Evolutionary conservation across 2,113 vertebrate genomes (phyloP), one percentile per base, ranked within the genome.

Genomic region (Cephalopholis sonnerati): DNA sequence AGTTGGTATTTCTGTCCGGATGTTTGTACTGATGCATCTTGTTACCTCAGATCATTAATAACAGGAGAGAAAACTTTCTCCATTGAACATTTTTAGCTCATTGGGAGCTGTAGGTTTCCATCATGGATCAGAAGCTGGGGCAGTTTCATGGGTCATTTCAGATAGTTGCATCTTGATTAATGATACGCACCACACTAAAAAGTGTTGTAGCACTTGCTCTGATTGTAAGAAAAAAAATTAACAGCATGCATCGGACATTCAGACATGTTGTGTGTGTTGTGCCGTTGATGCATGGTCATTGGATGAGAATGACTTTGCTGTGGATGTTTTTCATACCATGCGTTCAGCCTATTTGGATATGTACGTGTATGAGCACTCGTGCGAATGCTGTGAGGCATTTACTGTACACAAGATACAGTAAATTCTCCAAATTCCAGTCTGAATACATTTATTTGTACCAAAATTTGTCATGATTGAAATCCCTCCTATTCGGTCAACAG

Each of bases 21-120:
- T 93, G 92, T 94, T 94, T 95, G 93, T 94, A 81, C 93, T 92
- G 92, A 91, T 94, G 94, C 94, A 95, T 94, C 93, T 93, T 93
- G 93, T 91, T 87, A 92, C 84, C 63, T 86, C 81, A 84, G 90
- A 85, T 89, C 87, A 86, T 87, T 74, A 79, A 85, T 41, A 54
- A 83, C 86, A 87, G 88, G 85, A 83, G 82, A 82, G 84, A 58
- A 61, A 79, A 57, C 17, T 44, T 29, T 46, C 51, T 81, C 57
- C 72, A 70, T 81, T 51, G 17, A 73, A 17, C 53, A 27, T 74
- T 73, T 72, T 51, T 48, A 63, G 64, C 53, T 50, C 54, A 59
- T 73, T 73, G 65, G 70, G 54, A 71, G 61, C 36, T 82, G 41
- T 41, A 69, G 73, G 55, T 79, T 53, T 81, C 62, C 72, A 84